Base-by-base conservation (phyloP, 2,797 vertebrate species). In the Hyperoplus lanceolatus region DNA sequence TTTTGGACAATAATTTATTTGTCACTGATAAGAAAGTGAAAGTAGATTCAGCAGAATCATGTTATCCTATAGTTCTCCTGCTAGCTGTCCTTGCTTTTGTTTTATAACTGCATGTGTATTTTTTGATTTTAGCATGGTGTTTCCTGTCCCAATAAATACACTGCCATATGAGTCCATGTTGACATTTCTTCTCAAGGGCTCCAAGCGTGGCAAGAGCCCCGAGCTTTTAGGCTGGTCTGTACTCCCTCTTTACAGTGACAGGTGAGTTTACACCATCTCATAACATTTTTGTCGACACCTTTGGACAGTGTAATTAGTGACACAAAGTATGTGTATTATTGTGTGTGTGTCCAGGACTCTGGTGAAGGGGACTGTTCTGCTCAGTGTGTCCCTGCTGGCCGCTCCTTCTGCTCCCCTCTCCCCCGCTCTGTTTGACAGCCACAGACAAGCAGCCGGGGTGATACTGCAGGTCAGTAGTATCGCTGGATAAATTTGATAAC, bases 91-190 rank as follows among this genome's bases (percentile, higher is more conserved):
- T 18, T 51, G 50, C 3, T 16, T 4, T 8, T 41, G 5, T 69
- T 42, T 57, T 13, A 13, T 60, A 8, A 1, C 3, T n/a, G 11
- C 43, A 4, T 68, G 38, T 59, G 1, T 70, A 13, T 63, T 21
- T 82, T 64, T 5, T 67, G 14, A 7, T 74, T 59, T 73, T 61
- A 96, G 95, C 87, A 90, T 95, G 89, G 90, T 90, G 59, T 95
- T 96, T 43, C 93, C 94, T 6, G 73, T 94, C 49, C 87, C 39
- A 3, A 71, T 94, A 0, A 90, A 87, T 13, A 51, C 88, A 64
- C 87, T 95, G 60, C 95, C 94, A 0, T 94, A 93, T 51, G 95
- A 96, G 65, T 79, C 77, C 82, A 94, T 96, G 91, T 21, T 95
- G 81, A 94, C 83, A 0, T 92, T 95, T 73, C 76, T 70, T 21